Percentiles rank a stretch among this genome's conserved stretches.
Conservation (phyloP, 1,140 invertebrate species). For the Trichonephila clavipes region DNA sequence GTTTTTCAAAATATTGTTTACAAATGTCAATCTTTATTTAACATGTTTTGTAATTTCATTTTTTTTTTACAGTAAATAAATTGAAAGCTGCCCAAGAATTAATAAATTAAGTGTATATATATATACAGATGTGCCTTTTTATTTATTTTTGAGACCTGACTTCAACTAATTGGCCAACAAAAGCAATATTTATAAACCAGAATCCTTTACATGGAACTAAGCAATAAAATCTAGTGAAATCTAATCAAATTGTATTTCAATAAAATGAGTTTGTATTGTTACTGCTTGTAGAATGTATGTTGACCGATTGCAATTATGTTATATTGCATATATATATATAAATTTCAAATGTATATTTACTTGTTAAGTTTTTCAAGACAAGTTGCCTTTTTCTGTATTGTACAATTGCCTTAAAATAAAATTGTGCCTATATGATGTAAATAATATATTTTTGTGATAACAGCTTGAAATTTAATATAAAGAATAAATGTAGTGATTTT, state of each 20-base stretch:
- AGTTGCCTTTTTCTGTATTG: not conserved
- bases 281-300: not conserved
- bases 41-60: too few relatives aligned
- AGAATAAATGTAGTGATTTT: too few relatives aligned
- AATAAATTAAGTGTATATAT: not conserved
- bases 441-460: not conserved
- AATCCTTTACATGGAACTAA: not conserved
- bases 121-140: slow-evolving; percentile 18
- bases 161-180: not conserved
- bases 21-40: not conserved
- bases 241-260: not conserved
- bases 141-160: not conserved
- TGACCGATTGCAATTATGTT: not conserved
- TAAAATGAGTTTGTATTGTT: not conserved
- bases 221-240: not conserved
- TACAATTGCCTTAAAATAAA: not conserved
- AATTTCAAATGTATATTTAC: too few relatives aligned
- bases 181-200: not conserved
- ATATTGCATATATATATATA: not conserved
- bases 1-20: not conserved
- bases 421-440: not conserved
- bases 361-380: not conserved
- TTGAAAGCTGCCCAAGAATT: not conserved
- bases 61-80: not conserved
- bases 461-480: not conserved